Evolutionary conservation across 2,113 vertebrate genomes (phyloP), one percentile per base, ranked within the genome.

Genomic region (Spea multiplicata): DNA sequence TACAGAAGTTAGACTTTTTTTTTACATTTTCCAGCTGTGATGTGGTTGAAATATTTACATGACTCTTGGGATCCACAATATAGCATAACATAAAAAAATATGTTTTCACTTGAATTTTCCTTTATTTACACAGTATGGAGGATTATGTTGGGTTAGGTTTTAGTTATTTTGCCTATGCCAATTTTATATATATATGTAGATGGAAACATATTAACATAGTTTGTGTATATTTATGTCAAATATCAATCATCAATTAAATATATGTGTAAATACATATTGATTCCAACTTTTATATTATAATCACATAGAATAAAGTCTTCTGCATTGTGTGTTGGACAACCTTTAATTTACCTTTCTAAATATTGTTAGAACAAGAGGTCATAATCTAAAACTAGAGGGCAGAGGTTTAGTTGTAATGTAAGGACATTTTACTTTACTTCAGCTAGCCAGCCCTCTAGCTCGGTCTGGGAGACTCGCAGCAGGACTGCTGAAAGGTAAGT

Each of bases 21-120:
- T 70, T 67, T 76, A 76, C 53, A 66, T 17, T 69, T 68, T 76
- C 74, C 74, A 76, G 74, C 74, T 76, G 74, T 76, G 74, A 76
- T 69, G 52, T 76, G 52, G 74, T 59, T 76, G 74, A 76, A 76
- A 76, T 52, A 76, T 76, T 76, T 76, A 76, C 53, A 57, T 59
- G 52, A 76, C 74, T 76, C 74, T 16, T 76, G 74, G 74, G 74
- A 67, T 44, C 45, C 67, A 6, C 67, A 48, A 46, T 47, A 76
- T 61, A 76, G 62, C 52, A 30, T 61, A 76, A 68, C 45, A 69
- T 76, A 67, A 76, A 52, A 68, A 45, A 76, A 61, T 76, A 50
- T 64, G 45, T 61, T 76, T 76, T 76, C 52, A 59, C 66, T 76
- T 48, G 66, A 44, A 69, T 76, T 69, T 72, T 57, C 66, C 48